phyloP scores from a whole-genome alignment of 2,797 vertebrate genomes.

The Ctenochaetus hawaiiensis region DNA sequence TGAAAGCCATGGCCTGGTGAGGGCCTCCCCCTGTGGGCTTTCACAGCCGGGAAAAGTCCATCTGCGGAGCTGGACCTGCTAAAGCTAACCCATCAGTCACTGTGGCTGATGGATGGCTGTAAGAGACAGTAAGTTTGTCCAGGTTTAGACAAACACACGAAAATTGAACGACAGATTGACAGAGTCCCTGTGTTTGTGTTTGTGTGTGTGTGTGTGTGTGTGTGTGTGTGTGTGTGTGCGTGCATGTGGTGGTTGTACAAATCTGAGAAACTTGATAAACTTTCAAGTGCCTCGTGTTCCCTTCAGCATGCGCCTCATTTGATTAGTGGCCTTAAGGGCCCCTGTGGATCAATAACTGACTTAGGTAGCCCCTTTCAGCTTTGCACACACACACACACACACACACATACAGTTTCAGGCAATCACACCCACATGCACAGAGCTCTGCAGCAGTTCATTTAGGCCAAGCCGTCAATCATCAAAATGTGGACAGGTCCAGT shows the following conservation, averaged over 20 bases:
- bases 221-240: slow-evolving; percentile 16
- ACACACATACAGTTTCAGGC: slow-evolving; percentile 16
- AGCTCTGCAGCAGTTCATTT: slow-evolving; percentile 66
- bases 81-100: slow-evolving; percentile 71
- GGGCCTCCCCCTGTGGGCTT: slow-evolving; percentile 67
- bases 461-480: slow-evolving; percentile 71
- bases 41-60: slow-evolving; percentile 63
- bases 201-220: not conserved
- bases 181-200: slow-evolving; percentile 23
- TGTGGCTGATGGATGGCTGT: slow-evolving; percentile 63
- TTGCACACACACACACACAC: slow-evolving; percentile 30
- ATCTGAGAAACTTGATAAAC: slow-evolving; percentile 80
- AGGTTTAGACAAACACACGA: slow-evolving; percentile 40
- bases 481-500: slow-evolving; percentile 59
- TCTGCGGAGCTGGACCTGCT: slow-evolving; percentile 66
- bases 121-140: slow-evolving; percentile 55
- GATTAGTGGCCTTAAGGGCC: slow-evolving; percentile 80
- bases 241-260: slow-evolving; percentile 12
- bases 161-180: slow-evolving; percentile 61
- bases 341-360: slow-evolving; percentile 76
- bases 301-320: slow-evolving; percentile 71
- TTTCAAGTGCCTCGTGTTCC: slow-evolving; percentile 73
- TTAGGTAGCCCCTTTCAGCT: slow-evolving; percentile 51
- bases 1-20: slow-evolving; percentile 46
- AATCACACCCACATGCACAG: slow-evolving; percentile 30